Base-by-base conservation (phyloP, 1,140 invertebrate genomes). In the Aleiodes sp. region DNA sequence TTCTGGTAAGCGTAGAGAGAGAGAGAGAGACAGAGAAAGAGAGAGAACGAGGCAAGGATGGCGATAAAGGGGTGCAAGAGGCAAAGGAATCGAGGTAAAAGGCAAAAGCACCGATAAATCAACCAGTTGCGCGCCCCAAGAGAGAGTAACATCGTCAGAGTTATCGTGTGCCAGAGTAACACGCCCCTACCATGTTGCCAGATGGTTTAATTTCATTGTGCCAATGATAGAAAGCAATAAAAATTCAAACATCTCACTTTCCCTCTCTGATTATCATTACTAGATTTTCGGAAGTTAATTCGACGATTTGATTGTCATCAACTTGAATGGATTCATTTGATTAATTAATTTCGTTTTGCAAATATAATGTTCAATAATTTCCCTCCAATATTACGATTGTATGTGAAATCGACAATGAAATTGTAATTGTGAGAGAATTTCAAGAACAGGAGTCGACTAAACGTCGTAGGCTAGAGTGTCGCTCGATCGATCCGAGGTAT, bases 101-200 rank as follows among this genome's bases (percentile, higher is more conserved):
- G 74, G 76, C 77, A 75, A 82, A 83, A 82, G 80, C 77, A 80
- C 78, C 80, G 76, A 86, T 86, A 86, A 86, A 86, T 86, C 84
- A 86, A 86, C 84, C 80, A 86, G 84, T 86, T 86, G 82, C 83
- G 70, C 77, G 71, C 74, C 73, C 52, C 52, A 24, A 56, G 52
- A 56, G 52, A 56, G 52, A 56, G 24, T 26, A 56, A 56, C 21
- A 56, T 28, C 75, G 69, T 74, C n/a, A n/a, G 71, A 68, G 69
- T 65, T 43, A 74, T 29, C 26, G 35, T 57, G 64, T 72, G 57
- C 60, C 16, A 43, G 70, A 65, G 73, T 75, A 82, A 71, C 77
- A 83, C 84, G 83, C 83, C 84, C 82, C 82, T 77, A 77, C 79
- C 79, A 79, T 86, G 80, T 86, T 80, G 75, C 79, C 81, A 80